These are phyloP conservation scores for Loriculus beryllinus DNA, from an alignment of 2,797 vertebrate genomes.

Conservation along the genomic window DNA sequence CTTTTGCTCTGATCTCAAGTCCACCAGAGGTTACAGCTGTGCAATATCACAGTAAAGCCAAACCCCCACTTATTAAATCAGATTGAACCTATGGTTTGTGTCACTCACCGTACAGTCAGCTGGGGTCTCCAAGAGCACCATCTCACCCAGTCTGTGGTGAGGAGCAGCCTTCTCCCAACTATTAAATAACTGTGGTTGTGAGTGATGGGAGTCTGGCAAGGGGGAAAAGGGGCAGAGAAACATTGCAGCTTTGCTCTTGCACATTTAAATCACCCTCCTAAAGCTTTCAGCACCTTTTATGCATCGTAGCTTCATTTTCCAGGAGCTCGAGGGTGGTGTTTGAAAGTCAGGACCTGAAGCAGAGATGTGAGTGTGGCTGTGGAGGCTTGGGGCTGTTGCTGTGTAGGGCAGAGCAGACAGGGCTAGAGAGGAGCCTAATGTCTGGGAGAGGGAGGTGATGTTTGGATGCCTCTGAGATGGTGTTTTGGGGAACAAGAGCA, in stretches of 20 bases:
- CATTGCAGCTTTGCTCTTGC: background rate
- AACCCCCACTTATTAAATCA: background rate
- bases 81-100: background rate
- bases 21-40: background rate
- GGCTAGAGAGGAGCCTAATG: rapidly evolving
- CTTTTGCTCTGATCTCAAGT: background rate
- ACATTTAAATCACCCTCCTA: background rate
- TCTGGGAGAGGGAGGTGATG: background rate
- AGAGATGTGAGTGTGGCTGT: rapidly evolving
- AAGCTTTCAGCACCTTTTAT: background rate
- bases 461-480: background rate
- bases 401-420: background rate
- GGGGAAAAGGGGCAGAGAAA: background rate
- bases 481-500: background rate
- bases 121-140: background rate
- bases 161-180: background rate
- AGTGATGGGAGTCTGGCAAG: background rate
- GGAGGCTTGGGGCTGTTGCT: rapidly evolving
- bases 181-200: background rate
- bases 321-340: rapidly evolving
- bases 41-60: background rate
- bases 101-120: rapidly evolving
- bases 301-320: background rate
- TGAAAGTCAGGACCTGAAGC: background rate
- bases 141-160: background rate